phyloP scores from a whole-genome alignment of 2,113 vertebrate species.

The Pimephales promelas region DNA sequence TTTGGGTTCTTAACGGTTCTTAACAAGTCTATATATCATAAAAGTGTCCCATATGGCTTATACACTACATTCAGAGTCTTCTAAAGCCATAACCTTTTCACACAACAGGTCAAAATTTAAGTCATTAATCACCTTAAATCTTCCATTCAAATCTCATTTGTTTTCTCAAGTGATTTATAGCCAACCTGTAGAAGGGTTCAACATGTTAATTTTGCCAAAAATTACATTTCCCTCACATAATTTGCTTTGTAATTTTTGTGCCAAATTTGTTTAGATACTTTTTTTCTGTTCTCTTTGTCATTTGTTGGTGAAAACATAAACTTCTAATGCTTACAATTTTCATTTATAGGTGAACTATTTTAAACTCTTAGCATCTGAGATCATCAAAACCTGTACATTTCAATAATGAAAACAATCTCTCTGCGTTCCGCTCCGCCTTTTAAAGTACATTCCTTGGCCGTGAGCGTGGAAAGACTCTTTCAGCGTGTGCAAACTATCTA shows the following conservation, averaged over 20 bases:
- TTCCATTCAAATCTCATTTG: not conserved
- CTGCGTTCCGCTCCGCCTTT: too few species aligned
- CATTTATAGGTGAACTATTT: too few species aligned
- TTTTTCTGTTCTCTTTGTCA: not conserved
- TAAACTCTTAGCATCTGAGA: not conserved
- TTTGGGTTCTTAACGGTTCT: not conserved
- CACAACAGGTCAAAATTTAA: not conserved
- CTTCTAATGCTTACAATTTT: not conserved
- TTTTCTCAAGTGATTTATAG: not conserved
- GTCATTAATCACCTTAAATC: not conserved
- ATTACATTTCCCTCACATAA: not conserved
- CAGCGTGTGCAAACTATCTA: too few species aligned
- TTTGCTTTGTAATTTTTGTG: not conserved
- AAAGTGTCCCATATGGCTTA: not conserved
- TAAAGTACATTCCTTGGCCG: too few species aligned
- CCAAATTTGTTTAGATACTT: not conserved
- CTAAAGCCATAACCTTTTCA: not conserved
- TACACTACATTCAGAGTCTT: not conserved
- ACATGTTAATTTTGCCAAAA: not conserved
- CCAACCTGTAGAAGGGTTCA: not conserved
- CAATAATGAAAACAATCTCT: not conserved
- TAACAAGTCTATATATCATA: not conserved
- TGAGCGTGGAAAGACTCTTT: too few species aligned
- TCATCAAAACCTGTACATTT: not conserved
- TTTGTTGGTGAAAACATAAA: not conserved